Evolutionary conservation across 2,888 invertebrate species (phyloP), one percentile per base, ranked within the genome.

Genomic region (Sarcophaga variegata): DNA sequence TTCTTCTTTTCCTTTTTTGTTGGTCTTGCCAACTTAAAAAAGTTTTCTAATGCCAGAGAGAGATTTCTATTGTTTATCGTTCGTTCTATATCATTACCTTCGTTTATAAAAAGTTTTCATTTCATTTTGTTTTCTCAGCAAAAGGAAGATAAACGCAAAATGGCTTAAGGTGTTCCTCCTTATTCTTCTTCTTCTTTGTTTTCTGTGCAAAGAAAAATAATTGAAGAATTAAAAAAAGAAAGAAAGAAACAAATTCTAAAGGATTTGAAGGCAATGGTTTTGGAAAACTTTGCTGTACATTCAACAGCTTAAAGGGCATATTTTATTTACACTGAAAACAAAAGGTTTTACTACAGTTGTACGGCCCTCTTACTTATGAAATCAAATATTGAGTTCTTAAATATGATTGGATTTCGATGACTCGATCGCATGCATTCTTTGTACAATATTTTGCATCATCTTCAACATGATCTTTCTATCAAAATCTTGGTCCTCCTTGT

Each of bases 61-160:
- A 27, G 12, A 14, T 71, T 63, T 22, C 49, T 37, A 69, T 27
- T n/a, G n/a, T 71, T 63, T 22, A 59, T 20, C 12, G 3, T 37
- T 67, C 60, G 67, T 60, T 64, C n/a, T 63, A 20, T 63, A 22
- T 62, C 62, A n/a, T 47, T 72, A 59, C 14, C 14, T 70, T 49
- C 14, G 20, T 70, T 70, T 66, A 79, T 14, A 49, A 47, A 75
- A 63, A 75, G 20, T 77, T 77, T 67, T 80, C 45, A 12, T 67
- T 45, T 60, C 27, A 14, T 12, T 64, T 66, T 37, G 12, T 60
- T 80, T n/a, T n/a, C 6, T 11, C 2, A 27, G 66, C 17, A 27
- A 20, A 49, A 66, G 6, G 12, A 60, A 64, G 76, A 59, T 47
- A 45, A 22, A 64, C 6, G 27, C 6, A 71, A 82, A 63, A 20